Percentiles rank a stretch among this genome's conserved stretches.
Conservation (phyloP, 2,113 vertebrate genomes). For the Rhinopomastus cyanomelas region DNA sequence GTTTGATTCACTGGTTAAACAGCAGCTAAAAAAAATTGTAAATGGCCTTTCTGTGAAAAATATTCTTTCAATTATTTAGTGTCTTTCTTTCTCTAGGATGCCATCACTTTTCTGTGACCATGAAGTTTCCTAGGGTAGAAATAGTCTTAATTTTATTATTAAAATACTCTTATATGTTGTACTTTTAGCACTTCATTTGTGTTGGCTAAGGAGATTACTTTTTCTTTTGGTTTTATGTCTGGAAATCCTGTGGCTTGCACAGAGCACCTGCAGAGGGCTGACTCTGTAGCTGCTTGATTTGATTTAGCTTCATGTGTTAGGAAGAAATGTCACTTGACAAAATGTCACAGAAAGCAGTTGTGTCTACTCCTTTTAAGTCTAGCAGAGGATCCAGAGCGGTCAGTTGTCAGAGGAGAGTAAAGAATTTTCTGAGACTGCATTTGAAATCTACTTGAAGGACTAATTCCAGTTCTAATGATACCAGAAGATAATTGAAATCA, state of each 20-base stretch:
- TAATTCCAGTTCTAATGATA: not conserved
- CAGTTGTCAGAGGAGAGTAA: not conserved
- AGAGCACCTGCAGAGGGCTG: not conserved
- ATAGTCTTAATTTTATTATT: not conserved
- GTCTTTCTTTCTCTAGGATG: not conserved
- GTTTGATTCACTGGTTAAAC: not conserved
- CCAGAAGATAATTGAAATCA: not conserved
- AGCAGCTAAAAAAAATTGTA: not conserved
- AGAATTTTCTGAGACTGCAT: not conserved
- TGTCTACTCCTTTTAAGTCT: not conserved
- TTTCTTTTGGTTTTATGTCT: not conserved
- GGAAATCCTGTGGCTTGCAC: not conserved
- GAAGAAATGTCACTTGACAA: not conserved
- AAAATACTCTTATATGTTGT: not conserved
- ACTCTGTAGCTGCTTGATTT: not conserved
- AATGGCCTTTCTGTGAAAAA: not conserved
- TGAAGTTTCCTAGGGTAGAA: not conserved
- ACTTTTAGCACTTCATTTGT: not conserved
- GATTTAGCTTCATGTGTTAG: not conserved
- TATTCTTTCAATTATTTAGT: not conserved
- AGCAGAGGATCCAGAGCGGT: not conserved
- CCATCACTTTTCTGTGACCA: not conserved
- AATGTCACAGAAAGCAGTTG: not conserved
- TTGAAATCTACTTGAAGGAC: not conserved
- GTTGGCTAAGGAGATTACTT: not conserved